Evolutionary conservation across 2,888 invertebrate species (phyloP), one percentile per base, ranked within the genome.

Genomic region (Autographa gamma): DNA sequence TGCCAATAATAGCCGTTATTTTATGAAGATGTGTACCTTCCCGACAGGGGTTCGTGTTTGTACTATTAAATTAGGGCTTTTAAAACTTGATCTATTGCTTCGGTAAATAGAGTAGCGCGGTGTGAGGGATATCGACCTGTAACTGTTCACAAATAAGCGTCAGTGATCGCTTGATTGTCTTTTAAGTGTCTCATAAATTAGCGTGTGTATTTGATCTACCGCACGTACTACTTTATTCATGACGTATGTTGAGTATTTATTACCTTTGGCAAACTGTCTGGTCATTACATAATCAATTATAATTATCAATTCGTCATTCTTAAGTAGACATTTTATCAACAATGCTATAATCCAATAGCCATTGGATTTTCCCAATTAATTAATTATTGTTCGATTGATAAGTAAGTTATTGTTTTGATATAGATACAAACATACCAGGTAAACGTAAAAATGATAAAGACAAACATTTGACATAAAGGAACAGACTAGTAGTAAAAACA

Each of bases 71-170:
- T 93, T 92, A 88, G 86, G 86, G 89, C 81, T 87, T 89, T 91
- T 90, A 85, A 48, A 85, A 85, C 71, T 86, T 93, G 93, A 93
- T 94, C 91, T 93, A 94, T 93, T 89, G 89, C 89, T 85, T 90
- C 71, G 66, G 74, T 84, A 88, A 90, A 90, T 78, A 87, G 70
- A 48, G 74, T 32, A 41, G 43, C 63, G 69, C 72, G 73, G 75
- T 73, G 69, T 64, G 58, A 19, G 54, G 54, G 54, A 54, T 73
- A 81, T 75, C 60, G 81, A 76, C 69, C 76, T 52, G 64, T 41
- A 31, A 16, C 68, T 43, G 78, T 38, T 59, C 76, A 82, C 76
- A 38, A 38, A 38, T 78, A 60, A 75, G 54, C 60, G 67, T n/a
- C 60, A 63, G 41, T 66, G 65, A 62, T 66, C 68, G 70, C 32